These are phyloP conservation scores for Setophaga coronata DNA, from an alignment of 2,113 vertebrate species.

Conservation along the genomic window DNA sequence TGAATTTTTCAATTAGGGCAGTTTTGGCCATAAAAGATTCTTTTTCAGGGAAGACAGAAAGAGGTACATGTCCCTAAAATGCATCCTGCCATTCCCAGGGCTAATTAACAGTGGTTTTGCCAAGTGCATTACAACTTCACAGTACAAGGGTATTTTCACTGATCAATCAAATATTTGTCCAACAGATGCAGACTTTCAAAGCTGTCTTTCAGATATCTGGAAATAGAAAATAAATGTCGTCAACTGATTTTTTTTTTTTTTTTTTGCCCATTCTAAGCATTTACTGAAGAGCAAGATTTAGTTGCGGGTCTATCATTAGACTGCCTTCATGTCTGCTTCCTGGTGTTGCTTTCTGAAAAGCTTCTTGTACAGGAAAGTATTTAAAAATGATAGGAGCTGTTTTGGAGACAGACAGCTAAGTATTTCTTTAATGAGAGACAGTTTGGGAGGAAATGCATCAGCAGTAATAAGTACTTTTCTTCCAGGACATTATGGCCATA, in stretches of 20 bases:
- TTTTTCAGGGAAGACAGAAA: neutral
- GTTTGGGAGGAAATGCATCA: neutral
- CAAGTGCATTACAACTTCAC: neutral
- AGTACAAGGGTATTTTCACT: neutral
- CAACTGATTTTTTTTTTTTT: neutral
- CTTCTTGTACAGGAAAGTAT: neutral
- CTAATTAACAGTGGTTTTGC: neutral
- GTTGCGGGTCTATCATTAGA: neutral
- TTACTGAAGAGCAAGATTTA: neutral
- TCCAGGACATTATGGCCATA: neutral
- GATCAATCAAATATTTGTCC: neutral
- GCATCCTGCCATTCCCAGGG: neutral
- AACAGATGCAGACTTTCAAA: neutral
- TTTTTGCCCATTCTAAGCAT: neutral
- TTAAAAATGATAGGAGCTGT: neutral
- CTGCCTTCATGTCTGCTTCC: neutral
- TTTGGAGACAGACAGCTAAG: neutral
- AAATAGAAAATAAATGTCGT: neutral
- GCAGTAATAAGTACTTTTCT: neutral
- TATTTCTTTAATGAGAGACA: neutral
- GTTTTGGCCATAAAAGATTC: neutral
- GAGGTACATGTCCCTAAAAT: neutral
- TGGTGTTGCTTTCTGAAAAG: neutral
- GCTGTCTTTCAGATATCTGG: neutral
- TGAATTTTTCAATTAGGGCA: neutral